Base-by-base conservation (phyloP, 2,797 vertebrate species). In the Jordanella pulchra region DNA sequence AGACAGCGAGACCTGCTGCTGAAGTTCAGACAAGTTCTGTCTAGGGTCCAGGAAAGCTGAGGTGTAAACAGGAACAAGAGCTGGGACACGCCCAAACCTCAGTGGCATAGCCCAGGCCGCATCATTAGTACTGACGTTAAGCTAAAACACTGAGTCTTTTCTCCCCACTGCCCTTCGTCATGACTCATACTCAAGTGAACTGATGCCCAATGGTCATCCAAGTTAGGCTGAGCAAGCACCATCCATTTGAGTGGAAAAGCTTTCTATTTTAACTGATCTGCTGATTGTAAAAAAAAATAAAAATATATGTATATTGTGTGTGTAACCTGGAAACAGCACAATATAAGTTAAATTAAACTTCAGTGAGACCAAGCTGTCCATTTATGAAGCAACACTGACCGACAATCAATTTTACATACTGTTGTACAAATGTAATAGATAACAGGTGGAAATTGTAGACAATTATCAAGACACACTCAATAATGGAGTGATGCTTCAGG, bases 21-120 rank as follows among this genome's bases (percentile, higher is more conserved):
- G 14, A 25, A 63, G 69, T 76, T 83, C 47, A 78, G 69, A 75
- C 81, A 54, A 65, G 27, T 23, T 74, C 60, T 60, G 73, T 76
- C 45, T 56, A 65, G 67, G 87, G 72, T 86, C 86, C 65, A 89
- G 87, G 87, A 87, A 87, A 84, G 77, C 79, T 81, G 80, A 82
- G 65, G 79, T 78, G 85, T 92, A 92, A 93, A 93, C 90, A 91
- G 87, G 84, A 92, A 88, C 69, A 86, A 84, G 83, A 82, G 79
- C 50, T 82, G 78, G 83, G 83, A 86, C 78, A 88, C 69, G 55
- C 84, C 87, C 86, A 85, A 84, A 80, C 87, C 84, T 89, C 69
- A 82, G 85, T 27, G 54, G 74, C 80, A 63, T 23, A 17, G 76
- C 81, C 70, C 78, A 83, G 82, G 84, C 91, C 89, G 53, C 89